Evolutionary conservation across 92 coral and sea anemone species (phyloP).

Genomic region (Epizoanthus scotinus): DNA sequence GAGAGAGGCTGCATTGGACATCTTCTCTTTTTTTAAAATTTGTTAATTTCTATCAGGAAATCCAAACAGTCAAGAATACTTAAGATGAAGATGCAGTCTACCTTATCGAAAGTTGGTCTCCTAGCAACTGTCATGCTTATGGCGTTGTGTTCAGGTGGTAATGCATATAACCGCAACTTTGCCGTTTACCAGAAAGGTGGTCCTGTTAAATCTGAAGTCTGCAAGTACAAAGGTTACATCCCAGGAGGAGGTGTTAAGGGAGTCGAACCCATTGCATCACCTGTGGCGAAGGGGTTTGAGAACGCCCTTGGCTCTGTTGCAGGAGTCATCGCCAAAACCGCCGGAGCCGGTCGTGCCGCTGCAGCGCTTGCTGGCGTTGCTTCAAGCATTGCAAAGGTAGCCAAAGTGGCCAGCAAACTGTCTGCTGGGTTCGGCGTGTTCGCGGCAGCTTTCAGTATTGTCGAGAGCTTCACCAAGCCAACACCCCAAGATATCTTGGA

Average conservation of each 20-base stretch:
- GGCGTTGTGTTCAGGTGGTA: no score
- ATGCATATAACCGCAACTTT: no score
- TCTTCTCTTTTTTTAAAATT: no score
- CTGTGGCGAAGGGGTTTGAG: constrained; percentile 3
- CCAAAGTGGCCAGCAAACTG: neutral
- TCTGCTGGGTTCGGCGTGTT: neutral
- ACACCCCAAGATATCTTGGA: neutral
- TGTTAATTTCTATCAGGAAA: no score
- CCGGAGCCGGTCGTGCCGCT: neutral
- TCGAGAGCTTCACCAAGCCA: neutral
- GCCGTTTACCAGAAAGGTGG: neutral
- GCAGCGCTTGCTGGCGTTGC: neutral
- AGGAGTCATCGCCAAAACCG: neutral
- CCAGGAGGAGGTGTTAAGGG: neutral
- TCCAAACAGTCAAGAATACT: no score
- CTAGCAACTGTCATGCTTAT: no score
- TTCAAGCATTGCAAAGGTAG: neutral
- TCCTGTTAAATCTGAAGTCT: neutral
- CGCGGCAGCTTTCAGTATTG: constrained; percentile 4
- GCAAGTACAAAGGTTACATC: constrained; percentile 6
- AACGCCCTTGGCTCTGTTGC: neutral
- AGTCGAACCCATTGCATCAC: neutral
- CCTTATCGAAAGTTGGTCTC: no score
- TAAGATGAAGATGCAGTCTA: no score
- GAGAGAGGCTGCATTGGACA: no score